A percentile compares a stretch with the other conserved stretches of the same genome.
phyloP scores from a whole-genome alignment of 92 coral and sea anemone species.

The Actinostola sp. region DNA sequence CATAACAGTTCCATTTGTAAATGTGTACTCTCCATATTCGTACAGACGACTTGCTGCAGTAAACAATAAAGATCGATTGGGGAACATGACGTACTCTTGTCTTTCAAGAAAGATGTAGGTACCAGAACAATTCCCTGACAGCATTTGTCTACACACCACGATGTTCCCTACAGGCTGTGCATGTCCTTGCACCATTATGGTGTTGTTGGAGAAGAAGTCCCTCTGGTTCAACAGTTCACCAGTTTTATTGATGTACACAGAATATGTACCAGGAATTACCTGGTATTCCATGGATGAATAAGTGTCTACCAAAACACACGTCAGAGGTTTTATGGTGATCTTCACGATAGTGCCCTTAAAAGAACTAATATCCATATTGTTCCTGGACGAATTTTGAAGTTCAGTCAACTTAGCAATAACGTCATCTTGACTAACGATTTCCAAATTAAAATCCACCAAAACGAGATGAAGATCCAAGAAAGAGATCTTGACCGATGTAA shows the following conservation, averaged over 20 bases:
- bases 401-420: not conserved
- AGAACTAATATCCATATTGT: not conserved
- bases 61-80: constrained; percentile 41
- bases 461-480: not conserved
- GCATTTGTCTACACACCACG: constrained; percentile 35
- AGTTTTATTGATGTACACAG: constrained; percentile 18
- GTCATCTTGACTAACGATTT: not conserved
- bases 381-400: not conserved
- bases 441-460: not conserved
- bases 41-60: constrained; percentile 23
- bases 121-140: constrained; percentile 33
- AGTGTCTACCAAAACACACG: constrained; percentile 23
- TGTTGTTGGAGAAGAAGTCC: constrained; percentile 15
- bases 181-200: not conserved
- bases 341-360: constrained; percentile 10
- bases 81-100: constrained; percentile 31
- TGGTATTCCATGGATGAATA: constrained; percentile 16
- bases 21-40: constrained; percentile 15
- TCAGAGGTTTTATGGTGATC: constrained; percentile 20
- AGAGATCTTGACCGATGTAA: not conserved
- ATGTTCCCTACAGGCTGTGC: constrained; percentile 22
- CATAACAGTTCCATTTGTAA: constrained; percentile 26
- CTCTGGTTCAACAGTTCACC: constrained; percentile 16
- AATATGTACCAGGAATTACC: constrained; percentile 9
- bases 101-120: constrained; percentile 12